Conservation (phyloP, 2,113 vertebrate genomes). For the Pseudorectes ferrugineus region DNA sequence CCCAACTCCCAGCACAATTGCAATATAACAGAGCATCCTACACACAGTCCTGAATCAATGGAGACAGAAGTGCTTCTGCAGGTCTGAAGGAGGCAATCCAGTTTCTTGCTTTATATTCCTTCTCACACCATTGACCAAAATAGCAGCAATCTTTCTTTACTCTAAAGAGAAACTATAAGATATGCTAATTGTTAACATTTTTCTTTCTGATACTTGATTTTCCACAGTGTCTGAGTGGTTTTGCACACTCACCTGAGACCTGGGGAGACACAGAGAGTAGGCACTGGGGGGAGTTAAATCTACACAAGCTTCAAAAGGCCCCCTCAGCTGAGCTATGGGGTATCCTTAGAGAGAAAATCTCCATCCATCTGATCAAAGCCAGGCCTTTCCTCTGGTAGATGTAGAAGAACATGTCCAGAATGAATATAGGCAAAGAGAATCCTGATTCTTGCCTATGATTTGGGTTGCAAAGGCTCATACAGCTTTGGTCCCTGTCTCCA, state of each 20-base stretch:
- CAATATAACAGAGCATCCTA: background rate
- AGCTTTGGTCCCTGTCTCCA: background rate
- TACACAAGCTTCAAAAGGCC: background rate
- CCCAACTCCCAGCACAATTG: background rate
- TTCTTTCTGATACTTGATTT: background rate
- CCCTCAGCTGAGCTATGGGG: background rate
- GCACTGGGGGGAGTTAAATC: background rate
- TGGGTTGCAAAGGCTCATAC: background rate
- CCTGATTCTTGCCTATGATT: rapidly evolving
- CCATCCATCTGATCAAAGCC: background rate
- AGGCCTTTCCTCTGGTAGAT: background rate
- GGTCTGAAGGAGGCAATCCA: background rate
- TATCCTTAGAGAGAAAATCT: background rate
- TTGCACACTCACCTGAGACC: background rate
- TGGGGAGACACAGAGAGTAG: background rate
- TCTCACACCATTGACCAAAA: background rate
- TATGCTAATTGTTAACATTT: background rate
- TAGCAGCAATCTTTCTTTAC: background rate
- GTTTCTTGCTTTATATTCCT: background rate
- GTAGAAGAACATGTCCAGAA: background rate
- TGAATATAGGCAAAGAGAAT: background rate
- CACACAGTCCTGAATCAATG: background rate
- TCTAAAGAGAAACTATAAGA: background rate
- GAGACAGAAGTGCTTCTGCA: background rate
- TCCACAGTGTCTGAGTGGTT: background rate